Evolutionary conservation across 2,797 vertebrate species (phyloP), one percentile per base, ranked within the genome.

Genomic region (Adelosebastes latens): DNA sequence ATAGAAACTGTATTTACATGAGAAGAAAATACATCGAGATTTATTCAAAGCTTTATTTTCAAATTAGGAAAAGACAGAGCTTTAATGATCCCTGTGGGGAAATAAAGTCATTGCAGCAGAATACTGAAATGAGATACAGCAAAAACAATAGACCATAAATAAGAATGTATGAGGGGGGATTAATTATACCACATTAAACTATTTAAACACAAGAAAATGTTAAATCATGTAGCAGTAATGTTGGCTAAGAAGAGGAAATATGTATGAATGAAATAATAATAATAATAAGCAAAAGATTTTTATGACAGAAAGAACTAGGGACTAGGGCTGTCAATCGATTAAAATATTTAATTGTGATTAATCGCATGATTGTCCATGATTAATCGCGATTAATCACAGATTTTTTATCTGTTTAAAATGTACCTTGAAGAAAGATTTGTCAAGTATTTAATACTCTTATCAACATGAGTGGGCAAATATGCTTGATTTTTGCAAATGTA

Each of bases 31-130:
- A 82, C 75, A 69, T 13, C 64, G 49, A n/a, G n/a, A n/a, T n/a
- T n/a, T n/a, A n/a, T n/a, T n/a, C n/a, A 75, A 56, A 1, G 18
- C 78, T 82, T 82, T 79, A 77, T 80, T 64, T 63, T 85, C 56
- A 72, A 76, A 85, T 88, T 39, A 77, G n/a, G 69, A 84, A 52
- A 29, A 72, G 60, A 84, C 56, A 4, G 1, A 64, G 75, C 29
- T 77, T 78, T 87, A 85, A 87, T 76, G 82, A 79, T 79, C 75
- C 78, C 75, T 29, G 71, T 75, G 80, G 82, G 82, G 63, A 56
- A 72, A 77, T 25, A 3, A 5, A 72, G 34, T 49, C 62, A 66
- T 4, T 53, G 36, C n/a, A 36, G 66, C 39, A 72, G 67, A 67
- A 82, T 59, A 80, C 29, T 58, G 46, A 56, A 75, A 76, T 39